A percentile compares a stretch with the other conserved stretches of the same genome.
Evolutionary conservation across 2,888 invertebrate species (phyloP).

Genomic region (Synanthedon tipuliformis): DNA sequence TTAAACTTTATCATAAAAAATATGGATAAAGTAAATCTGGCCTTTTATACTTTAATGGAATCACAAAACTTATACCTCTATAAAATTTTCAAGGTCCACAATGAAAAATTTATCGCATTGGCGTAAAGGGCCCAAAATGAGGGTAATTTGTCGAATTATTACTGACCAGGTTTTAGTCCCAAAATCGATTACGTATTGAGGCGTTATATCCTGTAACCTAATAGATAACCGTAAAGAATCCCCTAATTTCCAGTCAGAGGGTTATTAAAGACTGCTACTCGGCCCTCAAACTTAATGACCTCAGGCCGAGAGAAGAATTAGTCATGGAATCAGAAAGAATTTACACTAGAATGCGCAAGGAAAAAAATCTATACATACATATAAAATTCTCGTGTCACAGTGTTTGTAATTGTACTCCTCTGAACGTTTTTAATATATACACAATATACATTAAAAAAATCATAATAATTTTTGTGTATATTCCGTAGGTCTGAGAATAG

Average conservation of each 20-base stretch:
- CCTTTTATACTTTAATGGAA: too few relatives aligned
- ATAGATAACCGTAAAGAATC: conserved; percentile 29
- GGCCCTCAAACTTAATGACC: conserved; percentile 32
- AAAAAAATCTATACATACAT: neutral
- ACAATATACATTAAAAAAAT: too few relatives aligned
- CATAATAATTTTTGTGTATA: too few relatives aligned
- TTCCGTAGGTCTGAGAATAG: too few relatives aligned
- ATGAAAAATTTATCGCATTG: neutral
- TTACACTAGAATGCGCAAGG: neutral
- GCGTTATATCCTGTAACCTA: conserved; percentile 13
- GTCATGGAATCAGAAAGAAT: conserved; percentile 7
- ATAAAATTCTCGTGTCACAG: too few relatives aligned
- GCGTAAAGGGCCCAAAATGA: neutral
- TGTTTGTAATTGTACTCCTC: too few relatives aligned
- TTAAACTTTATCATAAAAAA: too few relatives aligned
- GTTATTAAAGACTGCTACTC: conserved; percentile 38
- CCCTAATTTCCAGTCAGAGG: conserved; percentile 23
- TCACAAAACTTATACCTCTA: too few relatives aligned
- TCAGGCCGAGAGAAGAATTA: conserved; percentile 20
- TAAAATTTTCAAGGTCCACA: neutral
- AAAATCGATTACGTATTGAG: neutral
- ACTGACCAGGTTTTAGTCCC: neutral
- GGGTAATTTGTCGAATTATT: neutral
- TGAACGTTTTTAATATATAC: too few relatives aligned
- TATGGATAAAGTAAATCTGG: too few relatives aligned